Evolutionary conservation across 92 coral and sea anemone species (phyloP), one percentile per base, ranked within the genome.

Genomic region (Zoanthus gigantus): DNA sequence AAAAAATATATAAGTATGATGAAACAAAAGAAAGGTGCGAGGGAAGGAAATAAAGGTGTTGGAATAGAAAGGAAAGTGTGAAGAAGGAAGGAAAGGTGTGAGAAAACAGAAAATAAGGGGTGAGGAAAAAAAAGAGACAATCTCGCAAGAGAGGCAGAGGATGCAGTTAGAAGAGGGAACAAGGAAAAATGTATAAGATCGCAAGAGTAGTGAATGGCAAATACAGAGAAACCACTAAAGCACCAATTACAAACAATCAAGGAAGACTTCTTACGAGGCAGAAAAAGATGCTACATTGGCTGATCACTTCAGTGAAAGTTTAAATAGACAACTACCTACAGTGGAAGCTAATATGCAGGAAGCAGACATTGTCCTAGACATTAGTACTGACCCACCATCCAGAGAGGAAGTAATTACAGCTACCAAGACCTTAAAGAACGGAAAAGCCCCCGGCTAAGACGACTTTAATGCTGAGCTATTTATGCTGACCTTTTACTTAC

Each of bases 111-210:
- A 23, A 23, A 23, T 23, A 23, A 23, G 23, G 23, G 23, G 23
- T 23, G 23, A 23, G 23, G 23, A 23, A 23, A 23, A 23, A 23
- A 0, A 23, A 23, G 23, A 23, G 83, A 78, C 30, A 37, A 11
- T 48, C 78, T 68, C n/a, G 87, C 60, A 42, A 37, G 45, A 13
- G 65, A 67, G 18, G 87, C 77, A 67, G 78, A 83, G 37, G 61
- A 67, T 15, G 87, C 77, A 11, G 61, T 66, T 66, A 68, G n/a
- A 42, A 83, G 15, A 45, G 87, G 78, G 31, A 67, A 45, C 78
- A 68, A 32, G 86, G 86, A 17, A 37, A 44, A n/a, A n/a, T n/a
- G n/a, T n/a, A n/a, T n/a, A n/a, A 29, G 77, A 83, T 83, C 46
- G 18, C 77, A 28, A 18, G 56, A 18, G 7, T 83, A 14, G 45